These are phyloP conservation scores for Microplitis deprimator DNA, from an alignment of 2,888 invertebrate genomes.

Conservation along the genomic window DNA sequence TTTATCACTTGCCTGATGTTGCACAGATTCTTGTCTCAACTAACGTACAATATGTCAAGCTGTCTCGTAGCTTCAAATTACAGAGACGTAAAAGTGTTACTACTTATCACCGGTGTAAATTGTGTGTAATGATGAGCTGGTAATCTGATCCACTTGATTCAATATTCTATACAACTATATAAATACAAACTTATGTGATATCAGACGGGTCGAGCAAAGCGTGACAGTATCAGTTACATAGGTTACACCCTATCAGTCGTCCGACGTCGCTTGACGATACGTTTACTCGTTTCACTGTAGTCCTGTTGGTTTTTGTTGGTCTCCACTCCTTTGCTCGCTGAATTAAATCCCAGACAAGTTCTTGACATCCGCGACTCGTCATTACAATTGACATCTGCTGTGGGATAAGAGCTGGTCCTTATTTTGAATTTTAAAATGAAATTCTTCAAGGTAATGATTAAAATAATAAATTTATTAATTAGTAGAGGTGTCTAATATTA, in stretches of 20 bases:
- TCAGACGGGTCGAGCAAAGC: constrained; percentile 5
- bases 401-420: no score
- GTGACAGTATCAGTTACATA: constrained; percentile 46
- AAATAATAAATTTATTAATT: no score
- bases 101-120: constrained; percentile 1
- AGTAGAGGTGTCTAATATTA: no score
- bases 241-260: constrained; percentile 51
- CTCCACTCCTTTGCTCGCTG: no score
- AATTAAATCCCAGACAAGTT: no score
- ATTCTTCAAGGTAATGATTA: no score
- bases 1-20: not conserved
- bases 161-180: not conserved
- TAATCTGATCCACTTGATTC: constrained; percentile 11
- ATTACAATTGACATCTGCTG: no score
- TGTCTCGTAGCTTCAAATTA: constrained; percentile 3
- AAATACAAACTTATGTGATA: constrained; percentile 1
- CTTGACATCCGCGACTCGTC: no score
- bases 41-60: constrained; percentile 33
- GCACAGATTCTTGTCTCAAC: constrained; percentile 22
- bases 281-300: not conserved
- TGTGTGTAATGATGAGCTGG: constrained; percentile 11
- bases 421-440: no score
- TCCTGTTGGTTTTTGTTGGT: not conserved
- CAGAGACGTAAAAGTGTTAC: constrained; percentile 17
- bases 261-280: constrained; percentile 46